phyloP scores from a whole-genome alignment of 2,113 vertebrate genomes.

The Genyomyrus donnyi region DNA sequence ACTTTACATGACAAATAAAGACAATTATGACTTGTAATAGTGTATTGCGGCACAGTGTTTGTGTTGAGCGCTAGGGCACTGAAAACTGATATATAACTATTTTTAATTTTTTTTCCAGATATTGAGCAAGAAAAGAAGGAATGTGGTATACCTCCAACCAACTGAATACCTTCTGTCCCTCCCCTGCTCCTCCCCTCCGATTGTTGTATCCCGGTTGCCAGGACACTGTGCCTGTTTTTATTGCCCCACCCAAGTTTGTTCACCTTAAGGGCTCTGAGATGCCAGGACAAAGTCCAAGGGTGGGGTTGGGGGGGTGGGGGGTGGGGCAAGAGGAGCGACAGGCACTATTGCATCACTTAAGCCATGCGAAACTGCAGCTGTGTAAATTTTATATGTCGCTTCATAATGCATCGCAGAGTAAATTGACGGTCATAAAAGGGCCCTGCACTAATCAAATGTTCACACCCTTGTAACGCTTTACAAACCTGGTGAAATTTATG shows the following conservation, averaged over 20 bases:
- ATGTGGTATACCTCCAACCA: not conserved
- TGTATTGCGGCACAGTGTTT: not conserved
- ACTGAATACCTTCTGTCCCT: conserved; percentile 26
- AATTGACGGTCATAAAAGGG: not conserved
- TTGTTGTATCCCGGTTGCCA: conserved; percentile 1
- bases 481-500: conserved; percentile 43
- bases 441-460: conserved; percentile 9
- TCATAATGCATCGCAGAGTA: conserved; percentile 16
- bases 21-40: not conserved
- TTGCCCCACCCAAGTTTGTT: conserved; percentile 17
- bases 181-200: conserved; percentile 2
- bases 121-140: conserved; percentile 71
- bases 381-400: conserved; percentile 21
- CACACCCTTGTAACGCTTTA: conserved; percentile 28
- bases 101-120: conserved; percentile 51
- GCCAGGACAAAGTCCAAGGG: not conserved
- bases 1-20: not conserved
- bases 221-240: not conserved
- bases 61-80: not conserved
- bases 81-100: not conserved
- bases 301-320: not conserved
- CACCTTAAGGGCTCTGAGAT: conserved; percentile 22
- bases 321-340: not conserved
- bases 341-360: conserved; percentile 16
- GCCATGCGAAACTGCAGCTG: conserved; percentile 27